Base-by-base conservation (phyloP, 2,888 invertebrate genomes). In the Clitarchus hookeri region DNA sequence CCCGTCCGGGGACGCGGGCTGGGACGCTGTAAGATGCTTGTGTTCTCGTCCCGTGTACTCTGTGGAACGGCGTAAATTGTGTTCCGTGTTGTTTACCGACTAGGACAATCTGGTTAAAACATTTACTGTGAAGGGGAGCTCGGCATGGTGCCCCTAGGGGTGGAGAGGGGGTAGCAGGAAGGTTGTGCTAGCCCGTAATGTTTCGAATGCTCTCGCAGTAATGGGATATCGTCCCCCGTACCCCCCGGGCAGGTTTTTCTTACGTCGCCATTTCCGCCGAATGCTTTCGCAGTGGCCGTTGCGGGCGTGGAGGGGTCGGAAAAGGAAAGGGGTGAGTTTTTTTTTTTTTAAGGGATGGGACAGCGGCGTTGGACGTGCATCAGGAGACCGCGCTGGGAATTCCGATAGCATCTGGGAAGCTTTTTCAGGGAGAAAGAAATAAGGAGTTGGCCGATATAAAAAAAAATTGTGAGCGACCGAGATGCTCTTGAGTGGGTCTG, bases 81-180 rank as follows among this genome's bases (percentile, higher is more conserved):
- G 65, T 65, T 65, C 65, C 65, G 19, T 65, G 65, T 65, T 65
- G 65, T 65, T 65, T 65, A 65, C 65, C 65, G 65, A 65, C 65
- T 65, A n/a, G 65, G 65, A 65, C 65, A 65, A 65, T 65, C 65
- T 65, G 65, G 65, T 65, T 65, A 65, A 65, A 65, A 65, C 65
- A 65, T 65, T 65, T 65, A 65, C 65, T 23, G 65, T 16, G 12
- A 36, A 36, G 36, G 36, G 36, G 4, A 16, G 53, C 53, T 53
- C 8, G 53, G 53, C 19, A n/a, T 53, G 19, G 53, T 4, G 53
- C 36, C 36, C 36, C 36, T n/a, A n/a, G 53, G 4, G 53, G 53
- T 12, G 53, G n/a, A n/a, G n/a, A n/a, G n/a, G 23, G 19, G 65
- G 65, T 11, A n/a, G 65, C 8, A 23, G 65, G 65, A 65, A 19